Conservation (phyloP, 2,888 invertebrate species). For the Pteria penguin region DNA sequence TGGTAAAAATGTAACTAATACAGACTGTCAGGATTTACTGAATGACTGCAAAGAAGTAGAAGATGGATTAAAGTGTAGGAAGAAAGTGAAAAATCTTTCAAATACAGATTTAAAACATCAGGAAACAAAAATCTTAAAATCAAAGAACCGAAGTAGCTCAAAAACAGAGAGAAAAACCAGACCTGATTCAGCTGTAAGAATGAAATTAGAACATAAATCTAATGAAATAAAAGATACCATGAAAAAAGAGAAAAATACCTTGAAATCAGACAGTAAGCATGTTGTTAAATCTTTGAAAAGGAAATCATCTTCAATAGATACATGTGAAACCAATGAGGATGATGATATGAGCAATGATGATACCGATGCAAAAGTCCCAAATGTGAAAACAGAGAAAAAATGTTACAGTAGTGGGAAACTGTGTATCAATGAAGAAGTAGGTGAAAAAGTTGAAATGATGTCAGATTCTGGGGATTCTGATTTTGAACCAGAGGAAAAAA, state of each 20-base stretch:
- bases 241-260: not conserved
- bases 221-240: not conserved
- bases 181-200: not conserved
- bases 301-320: no score
- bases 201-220: not conserved
- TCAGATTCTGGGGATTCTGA: constrained; percentile 31
- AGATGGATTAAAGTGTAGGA: not conserved
- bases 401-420: not conserved
- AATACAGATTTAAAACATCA: no score
- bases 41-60: no score
- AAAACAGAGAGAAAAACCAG: not conserved
- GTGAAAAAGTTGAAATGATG: not conserved
- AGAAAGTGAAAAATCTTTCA: not conserved
- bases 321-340: no score
- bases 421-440: not conserved
- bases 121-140: not conserved
- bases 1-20: no score
- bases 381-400: not conserved
- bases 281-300: no score
- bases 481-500: constrained; percentile 28
- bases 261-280: no score
- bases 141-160: not conserved
- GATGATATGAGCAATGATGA: no score
- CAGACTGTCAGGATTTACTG: no score
- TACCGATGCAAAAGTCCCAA: no score